Base-by-base conservation (phyloP, 1,140 invertebrate species). In the Hermetia illucens region DNA sequence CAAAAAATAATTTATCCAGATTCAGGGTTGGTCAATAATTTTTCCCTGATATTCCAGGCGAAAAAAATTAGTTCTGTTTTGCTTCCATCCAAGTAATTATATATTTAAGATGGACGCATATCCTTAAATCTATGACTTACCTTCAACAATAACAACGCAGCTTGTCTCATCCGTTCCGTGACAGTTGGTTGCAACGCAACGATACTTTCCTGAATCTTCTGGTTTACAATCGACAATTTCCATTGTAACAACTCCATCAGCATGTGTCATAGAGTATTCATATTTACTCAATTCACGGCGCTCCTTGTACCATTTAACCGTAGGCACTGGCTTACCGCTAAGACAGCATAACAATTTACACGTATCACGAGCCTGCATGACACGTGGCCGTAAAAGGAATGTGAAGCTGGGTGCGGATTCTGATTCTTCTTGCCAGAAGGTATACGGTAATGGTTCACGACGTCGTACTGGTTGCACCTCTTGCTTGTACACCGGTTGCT, bases 341-440 rank as follows among this genome's bases (percentile, higher is more conserved):
- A 98, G 70, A 57, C 93, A 96, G 62, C 93, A 97, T 3, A 98
- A 74, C n/a, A 99, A 72, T 67, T 99, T 98, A 66, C 86, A 92
- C 31, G 85, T 89, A 53, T 90, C 80, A 33, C 84, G 70, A 48
- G 90, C 82, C 65, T 98, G 95, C 71, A 99, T 98, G 39, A 98
- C 83, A 61, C 96, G 84, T 55, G 93, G 92, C 61, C 96, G 76
- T 34, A 99, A 74, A 49, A 90, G 75, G 83, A 99, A 98, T 47
- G 89, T 95, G 65, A 98, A 98, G 53, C 74, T 80, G 33, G 95
- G 95, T 15, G 84, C 83, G 48, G 78, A 79, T 64, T 93, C 88
- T 53, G 77, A 79, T 46, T 81, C 81, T 62, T 92, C 86, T 64
- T 88, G 76, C 83, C 84, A 90, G 65, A 85, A 79, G 5, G 52